A percentile compares a stretch with the other conserved stretches of the same genome.
phyloP scores from a whole-genome alignment of 2,113 vertebrate species.

The Corapipo altera region DNA sequence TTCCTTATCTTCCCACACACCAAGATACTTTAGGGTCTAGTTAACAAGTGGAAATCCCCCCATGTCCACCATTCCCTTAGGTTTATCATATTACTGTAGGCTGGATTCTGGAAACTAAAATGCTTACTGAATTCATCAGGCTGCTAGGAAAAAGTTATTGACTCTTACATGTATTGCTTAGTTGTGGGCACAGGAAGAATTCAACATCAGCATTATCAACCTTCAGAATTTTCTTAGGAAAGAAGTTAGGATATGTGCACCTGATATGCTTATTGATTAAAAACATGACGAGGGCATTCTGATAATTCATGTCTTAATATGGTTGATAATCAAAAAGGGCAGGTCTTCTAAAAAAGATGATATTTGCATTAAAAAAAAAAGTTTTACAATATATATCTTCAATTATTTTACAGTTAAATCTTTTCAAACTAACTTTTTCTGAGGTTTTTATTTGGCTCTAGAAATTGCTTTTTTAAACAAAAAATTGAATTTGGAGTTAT shows the following conservation, averaged over 20 bases:
- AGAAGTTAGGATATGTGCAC: not conserved
- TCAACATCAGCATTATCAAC: not conserved
- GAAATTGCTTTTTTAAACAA: not conserved
- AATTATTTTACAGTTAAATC: not conserved
- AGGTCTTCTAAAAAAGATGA: not conserved
- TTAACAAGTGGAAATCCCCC: not conserved
- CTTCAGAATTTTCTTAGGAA: not conserved
- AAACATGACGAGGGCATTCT: not conserved
- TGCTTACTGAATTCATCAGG: not conserved
- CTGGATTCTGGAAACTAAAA: not conserved
- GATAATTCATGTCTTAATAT: not conserved
- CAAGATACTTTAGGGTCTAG: not conserved
- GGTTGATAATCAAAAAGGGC: not conserved
- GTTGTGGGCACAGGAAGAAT: not conserved
- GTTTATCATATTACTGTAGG: not conserved
- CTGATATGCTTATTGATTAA: not conserved
- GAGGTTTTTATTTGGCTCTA: not conserved
- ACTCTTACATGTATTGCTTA: not conserved
- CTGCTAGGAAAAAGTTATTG: not conserved
- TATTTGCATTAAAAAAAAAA: not conserved
- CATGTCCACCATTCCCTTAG: rapidly evolving
- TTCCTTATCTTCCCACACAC: no score
- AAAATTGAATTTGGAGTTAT: not conserved
- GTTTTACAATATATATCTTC: not conserved
- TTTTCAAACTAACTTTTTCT: not conserved